Evolutionary conservation across 2,797 vertebrate genomes (phyloP).

Genomic region (Catamblyrhynchus diadema): DNA sequence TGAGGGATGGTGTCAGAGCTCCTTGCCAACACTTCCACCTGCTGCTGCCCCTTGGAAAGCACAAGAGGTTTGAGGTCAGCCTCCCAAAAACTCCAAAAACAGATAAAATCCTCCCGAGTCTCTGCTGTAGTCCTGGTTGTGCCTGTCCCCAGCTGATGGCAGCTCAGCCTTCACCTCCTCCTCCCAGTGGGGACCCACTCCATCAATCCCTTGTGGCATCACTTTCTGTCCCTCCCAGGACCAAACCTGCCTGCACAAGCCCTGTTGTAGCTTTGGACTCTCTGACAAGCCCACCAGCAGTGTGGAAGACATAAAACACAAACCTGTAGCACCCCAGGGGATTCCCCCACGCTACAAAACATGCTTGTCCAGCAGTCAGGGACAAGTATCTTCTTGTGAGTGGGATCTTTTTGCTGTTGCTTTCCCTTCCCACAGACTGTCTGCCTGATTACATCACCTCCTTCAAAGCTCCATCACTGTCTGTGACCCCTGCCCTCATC

Average conservation of each 20-base stretch:
- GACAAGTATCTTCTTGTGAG: slow-evolving; percentile 46
- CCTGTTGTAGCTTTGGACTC: neutral
- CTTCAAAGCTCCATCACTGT: slow-evolving; percentile 38
- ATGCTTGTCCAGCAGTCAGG: neutral
- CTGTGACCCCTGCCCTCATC: slow-evolving; percentile 33
- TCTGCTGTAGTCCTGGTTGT: neutral
- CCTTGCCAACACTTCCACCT: neutral
- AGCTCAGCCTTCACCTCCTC: neutral
- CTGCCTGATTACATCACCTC: slow-evolving; percentile 30
- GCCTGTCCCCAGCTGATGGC: neutral
- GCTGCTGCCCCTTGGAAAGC: neutral
- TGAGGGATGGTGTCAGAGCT: neutral
- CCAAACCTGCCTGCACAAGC: neutral
- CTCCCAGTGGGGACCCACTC: neutral
- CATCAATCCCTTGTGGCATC: neutral
- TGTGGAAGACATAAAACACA: neutral
- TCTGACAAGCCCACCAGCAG: slow-evolving; percentile 41
- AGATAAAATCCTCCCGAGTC: neutral
- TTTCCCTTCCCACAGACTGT: slow-evolving; percentile 45
- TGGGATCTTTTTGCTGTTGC: neutral
- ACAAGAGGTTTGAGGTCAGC: neutral
- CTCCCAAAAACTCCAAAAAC: neutral
- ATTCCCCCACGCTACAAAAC: neutral
- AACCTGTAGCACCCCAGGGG: neutral
- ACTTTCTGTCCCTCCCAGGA: neutral